phyloP scores from a whole-genome alignment of 2,113 vertebrate species.

The Aptenodytes patagonicus region DNA sequence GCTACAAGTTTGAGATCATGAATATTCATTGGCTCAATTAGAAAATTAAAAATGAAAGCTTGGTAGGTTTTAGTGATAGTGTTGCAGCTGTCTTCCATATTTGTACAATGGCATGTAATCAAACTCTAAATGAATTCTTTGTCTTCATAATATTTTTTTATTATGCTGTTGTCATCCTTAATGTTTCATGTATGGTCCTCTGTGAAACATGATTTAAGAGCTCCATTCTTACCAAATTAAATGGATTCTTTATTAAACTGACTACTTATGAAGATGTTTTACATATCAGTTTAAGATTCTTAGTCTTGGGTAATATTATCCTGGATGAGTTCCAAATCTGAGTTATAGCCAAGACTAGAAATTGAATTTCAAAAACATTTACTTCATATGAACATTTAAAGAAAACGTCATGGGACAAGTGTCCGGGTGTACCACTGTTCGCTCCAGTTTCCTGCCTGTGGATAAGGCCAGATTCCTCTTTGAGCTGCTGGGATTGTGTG shows the following conservation, averaged over 20 bases:
- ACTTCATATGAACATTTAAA: background rate
- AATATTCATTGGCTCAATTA: slow-evolving; percentile 20
- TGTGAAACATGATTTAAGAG: background rate
- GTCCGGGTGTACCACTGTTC: background rate
- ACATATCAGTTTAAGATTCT: background rate
- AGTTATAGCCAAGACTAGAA: background rate
- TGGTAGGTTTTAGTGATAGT: background rate
- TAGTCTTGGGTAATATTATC: background rate
- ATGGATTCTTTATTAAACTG: background rate
- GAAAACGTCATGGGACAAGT: background rate
- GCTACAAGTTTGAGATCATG: background rate
- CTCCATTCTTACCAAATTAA: background rate
- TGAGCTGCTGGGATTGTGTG: background rate
- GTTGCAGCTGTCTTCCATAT: slow-evolving; percentile 7
- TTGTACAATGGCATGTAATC: background rate
- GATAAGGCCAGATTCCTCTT: background rate
- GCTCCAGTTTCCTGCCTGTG: background rate
- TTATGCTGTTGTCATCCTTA: background rate
- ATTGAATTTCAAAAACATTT: background rate
- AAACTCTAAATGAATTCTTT: slow-evolving; percentile 14
- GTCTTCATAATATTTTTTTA: background rate
- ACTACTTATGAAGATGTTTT: background rate
- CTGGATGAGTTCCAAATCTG: background rate
- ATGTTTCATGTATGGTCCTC: background rate
- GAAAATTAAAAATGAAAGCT: slow-evolving; percentile 2